Base-by-base conservation (phyloP, 2,797 vertebrate genomes). In the Botia almorhae region DNA sequence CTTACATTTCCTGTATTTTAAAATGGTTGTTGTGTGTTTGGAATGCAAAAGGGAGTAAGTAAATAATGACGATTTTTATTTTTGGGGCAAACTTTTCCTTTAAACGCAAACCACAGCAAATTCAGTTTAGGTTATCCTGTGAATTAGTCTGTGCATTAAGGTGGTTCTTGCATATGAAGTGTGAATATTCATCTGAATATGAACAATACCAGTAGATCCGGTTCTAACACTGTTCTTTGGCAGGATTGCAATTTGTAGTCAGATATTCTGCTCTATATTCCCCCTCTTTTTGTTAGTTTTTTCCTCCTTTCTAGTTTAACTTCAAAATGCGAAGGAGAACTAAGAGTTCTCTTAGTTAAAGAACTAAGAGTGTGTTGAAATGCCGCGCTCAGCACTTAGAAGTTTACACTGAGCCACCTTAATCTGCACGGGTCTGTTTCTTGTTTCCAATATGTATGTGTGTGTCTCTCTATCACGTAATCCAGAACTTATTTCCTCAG, bases 391-490 rank as follows among this genome's bases (percentile, higher is more conserved):
- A 10, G 10, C 39, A 43, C 7, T 21, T 11, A 43, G 8, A 8
- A 10, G 72, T 50, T 73, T 72, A 55, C 72, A 68, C 88, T 93
- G 93, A 96, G 93, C 95, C 95, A 94, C 94, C 95, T 96, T 94
- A 92, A 94, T 92, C 92, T 95, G 93, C 95, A 94, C 91, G 92
- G 92, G 84, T 93, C 90, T 94, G 92, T 95, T 89, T 94, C 93
- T 93, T 97, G 94, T 96, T 96, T 95, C 87, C 95, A 95, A 93
- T 94, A 89, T 97, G 94, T 96, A 94, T 98, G 95, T 97, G 88
- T 95, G 94, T 98, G 95, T 99, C 96, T 99, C 97, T 99, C 97
- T 98, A 96, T 96, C 94, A 96, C 97, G 88, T 99, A 98, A 98
- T 94, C 93, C 95, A 97, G 95, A 93, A 93, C 95, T 97, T 43